Evolutionary conservation across 2,113 vertebrate genomes (phyloP).

Genomic region (Gracilinanus agilis): DNA sequence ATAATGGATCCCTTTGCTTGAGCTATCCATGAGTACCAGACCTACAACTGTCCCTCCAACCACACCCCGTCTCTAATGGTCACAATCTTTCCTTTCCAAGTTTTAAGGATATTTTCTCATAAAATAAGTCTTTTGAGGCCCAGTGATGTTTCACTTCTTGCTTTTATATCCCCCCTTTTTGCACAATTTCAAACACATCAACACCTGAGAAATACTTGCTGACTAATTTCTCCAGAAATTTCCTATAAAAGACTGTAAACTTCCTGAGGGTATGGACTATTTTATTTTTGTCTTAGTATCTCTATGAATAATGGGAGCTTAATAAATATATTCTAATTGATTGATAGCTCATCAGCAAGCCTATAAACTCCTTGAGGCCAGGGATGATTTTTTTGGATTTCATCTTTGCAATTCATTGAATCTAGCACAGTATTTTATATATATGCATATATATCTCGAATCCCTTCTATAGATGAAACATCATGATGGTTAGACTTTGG

Average conservation of each 20-base stretch:
- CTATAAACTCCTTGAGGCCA: not conserved
- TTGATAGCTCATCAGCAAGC: not conserved
- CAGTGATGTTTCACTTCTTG: not conserved
- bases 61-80: not conserved
- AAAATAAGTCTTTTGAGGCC: not conserved
- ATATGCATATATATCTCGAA: too few species aligned
- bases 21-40: not conserved
- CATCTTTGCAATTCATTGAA: not conserved
- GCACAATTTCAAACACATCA: not conserved
- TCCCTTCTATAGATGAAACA: not conserved
- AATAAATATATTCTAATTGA: not conserved
- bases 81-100: not conserved
- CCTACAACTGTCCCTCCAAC: not conserved
- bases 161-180: not conserved
- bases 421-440: not conserved
- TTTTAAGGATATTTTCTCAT: not conserved
- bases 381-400: not conserved
- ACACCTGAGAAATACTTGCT: not conserved
- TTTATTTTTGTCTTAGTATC: not conserved
- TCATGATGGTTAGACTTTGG: not conserved
- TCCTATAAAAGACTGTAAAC: not conserved
- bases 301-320: not conserved
- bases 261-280: not conserved
- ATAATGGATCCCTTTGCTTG: not conserved
- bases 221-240: not conserved